Percentiles rank a stretch among this genome's conserved stretches.
phyloP scores from a whole-genome alignment of 2,888 invertebrate genomes.

The Spisula solida region DNA sequence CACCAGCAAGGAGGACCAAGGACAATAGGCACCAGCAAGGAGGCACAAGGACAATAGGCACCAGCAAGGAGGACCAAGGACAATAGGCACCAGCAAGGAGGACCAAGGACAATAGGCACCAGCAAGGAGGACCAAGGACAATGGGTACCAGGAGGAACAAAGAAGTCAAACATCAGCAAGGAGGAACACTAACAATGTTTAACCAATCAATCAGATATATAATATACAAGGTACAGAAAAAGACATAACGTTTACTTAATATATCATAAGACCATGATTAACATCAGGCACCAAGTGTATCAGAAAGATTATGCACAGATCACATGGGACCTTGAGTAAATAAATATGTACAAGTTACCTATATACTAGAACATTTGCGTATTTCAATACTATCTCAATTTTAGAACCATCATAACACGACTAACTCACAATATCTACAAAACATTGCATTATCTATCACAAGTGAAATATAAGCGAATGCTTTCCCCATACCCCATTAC shows the following conservation, averaged over 20 bases:
- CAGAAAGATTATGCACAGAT: neutral
- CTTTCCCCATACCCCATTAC: constrained; percentile 2
- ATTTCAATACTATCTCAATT: neutral
- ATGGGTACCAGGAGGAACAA: too few relatives aligned
- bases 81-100: too few relatives aligned
- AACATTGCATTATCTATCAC: neutral
- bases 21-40: too few relatives aligned
- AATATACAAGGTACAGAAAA: too few relatives aligned
- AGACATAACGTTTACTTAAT: neutral
- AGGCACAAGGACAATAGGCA: too few relatives aligned
- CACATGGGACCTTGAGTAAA: neutral
- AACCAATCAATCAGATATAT: too few relatives aligned
- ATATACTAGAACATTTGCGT: neutral
- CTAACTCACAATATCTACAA: neutral
- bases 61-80: too few relatives aligned
- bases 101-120: too few relatives aligned
- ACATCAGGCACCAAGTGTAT: neutral
- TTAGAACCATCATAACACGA: neutral
- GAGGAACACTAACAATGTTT: too few relatives aligned
- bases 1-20: too few relatives aligned
- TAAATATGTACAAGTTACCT: neutral
- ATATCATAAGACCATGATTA: neutral
- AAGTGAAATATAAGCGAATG: neutral
- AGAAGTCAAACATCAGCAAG: too few relatives aligned
- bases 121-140: too few relatives aligned